phyloP scores from a whole-genome alignment of 2,113 vertebrate species.

The Sisor rabdophorus region DNA sequence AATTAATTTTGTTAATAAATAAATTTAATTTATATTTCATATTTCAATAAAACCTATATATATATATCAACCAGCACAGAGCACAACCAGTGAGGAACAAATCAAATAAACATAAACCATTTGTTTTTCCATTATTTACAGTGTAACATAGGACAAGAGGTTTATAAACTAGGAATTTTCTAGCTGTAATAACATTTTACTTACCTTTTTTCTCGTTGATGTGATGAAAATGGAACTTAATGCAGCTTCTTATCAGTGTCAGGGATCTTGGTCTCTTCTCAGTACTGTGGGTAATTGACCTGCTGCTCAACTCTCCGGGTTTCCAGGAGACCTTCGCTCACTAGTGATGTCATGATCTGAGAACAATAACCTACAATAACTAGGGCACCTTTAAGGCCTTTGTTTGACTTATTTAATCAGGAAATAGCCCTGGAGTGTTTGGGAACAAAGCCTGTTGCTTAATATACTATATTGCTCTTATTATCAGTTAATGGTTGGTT shows the following conservation, averaged over 20 bases:
- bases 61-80: not conserved
- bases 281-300: conserved; percentile 31
- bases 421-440: not conserved
- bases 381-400: not conserved
- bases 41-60: no score
- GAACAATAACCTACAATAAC: conserved; percentile 1
- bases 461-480: not conserved
- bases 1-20: not conserved
- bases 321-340: conserved; percentile 37
- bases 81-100: not conserved
- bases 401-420: not conserved
- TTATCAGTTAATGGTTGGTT: not conserved
- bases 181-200: not conserved
- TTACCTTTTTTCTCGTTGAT: conserved; percentile 31
- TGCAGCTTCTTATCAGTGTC: conserved; percentile 28
- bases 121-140: not conserved
- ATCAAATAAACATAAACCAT: not conserved
- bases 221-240: not conserved
- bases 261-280: conserved; percentile 19
- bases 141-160: not conserved
- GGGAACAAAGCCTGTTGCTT: not conserved
- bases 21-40: not conserved
- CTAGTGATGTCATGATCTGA: conserved; percentile 32
- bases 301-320: conserved; percentile 32
- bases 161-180: no score